Conservation (phyloP, 2,797 vertebrate genomes). For the Meriones psammophilus region DNA sequence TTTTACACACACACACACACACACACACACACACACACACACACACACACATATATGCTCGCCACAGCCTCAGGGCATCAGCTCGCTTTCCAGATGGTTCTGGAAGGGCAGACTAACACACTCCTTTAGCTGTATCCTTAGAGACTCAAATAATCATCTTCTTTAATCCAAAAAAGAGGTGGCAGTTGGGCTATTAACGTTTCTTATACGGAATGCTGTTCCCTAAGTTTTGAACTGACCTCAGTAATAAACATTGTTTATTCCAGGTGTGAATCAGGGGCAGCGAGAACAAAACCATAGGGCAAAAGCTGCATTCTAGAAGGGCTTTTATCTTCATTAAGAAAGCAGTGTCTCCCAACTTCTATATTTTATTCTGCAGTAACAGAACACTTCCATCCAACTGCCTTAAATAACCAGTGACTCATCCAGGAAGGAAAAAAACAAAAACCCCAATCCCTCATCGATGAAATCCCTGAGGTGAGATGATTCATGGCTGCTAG, state of each 20-base stretch:
- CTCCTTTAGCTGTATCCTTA: slow-evolving; percentile 16
- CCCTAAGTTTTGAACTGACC: slow-evolving; percentile 23
- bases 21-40: too few relatives aligned
- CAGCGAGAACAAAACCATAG: background rate
- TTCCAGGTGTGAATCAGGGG: background rate
- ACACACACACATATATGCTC: too few relatives aligned
- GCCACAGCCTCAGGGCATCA: background rate
- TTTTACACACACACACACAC: background rate
- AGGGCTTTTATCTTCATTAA: slow-evolving; percentile 7
- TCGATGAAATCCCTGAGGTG: background rate
- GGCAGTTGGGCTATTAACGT: background rate
- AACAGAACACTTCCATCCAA: slow-evolving; percentile 37
- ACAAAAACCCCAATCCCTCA: background rate
- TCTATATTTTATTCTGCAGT: slow-evolving; percentile 19
- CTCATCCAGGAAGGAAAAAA: background rate
- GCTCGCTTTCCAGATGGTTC: background rate
- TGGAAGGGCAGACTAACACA: slow-evolving; percentile 31
- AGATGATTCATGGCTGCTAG: background rate
- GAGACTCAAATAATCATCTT: slow-evolving; percentile 34
- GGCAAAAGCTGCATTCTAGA: background rate
- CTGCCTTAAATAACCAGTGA: background rate
- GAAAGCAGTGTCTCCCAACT: background rate
- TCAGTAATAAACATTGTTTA: background rate
- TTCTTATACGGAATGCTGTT: slow-evolving; percentile 7
- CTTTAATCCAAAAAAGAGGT: background rate